Evolutionary conservation across 2,888 invertebrate species (phyloP), one percentile per base, ranked within the genome.

Genomic region (Allygus modestus): DNA sequence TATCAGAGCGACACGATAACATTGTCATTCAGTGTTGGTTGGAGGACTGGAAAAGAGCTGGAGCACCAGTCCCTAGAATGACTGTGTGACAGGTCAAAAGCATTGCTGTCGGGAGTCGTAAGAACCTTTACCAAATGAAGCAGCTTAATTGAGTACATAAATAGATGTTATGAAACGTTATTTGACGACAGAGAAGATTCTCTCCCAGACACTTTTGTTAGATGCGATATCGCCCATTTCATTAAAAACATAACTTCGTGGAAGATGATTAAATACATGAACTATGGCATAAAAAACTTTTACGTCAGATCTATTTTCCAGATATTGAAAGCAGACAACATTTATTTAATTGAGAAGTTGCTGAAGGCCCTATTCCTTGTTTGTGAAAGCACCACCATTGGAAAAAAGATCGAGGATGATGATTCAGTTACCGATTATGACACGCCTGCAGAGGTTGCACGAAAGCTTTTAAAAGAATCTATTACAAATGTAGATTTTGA

Each of bases 1-100:
- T 82, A 20, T 69, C 69, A 0, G 65, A 69, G n/a, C 26, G 82
- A 15, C 82, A 82, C n/a, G 82, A 65, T 26, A 82, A 82, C 69
- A 37, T 82, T 9, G 37, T 26, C 15, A 43, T 82, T 20, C 82
- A 82, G 41, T 82, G 65, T 43, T 82, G 82, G 82, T 28, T 82
- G 15, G 82, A 65, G 20, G 82, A 82, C 17, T 81, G 33, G n/a
- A 82, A 69, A 28, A 37, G 65, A n/a, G 26, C 23, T 82, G 82
- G 82, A 41, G 82, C 82, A 33, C 82, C 82, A 4, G 9, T 4
- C 7, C 65, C 82, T 4, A 37, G n/a, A 26, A 26, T 23, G 12
- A 17, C 54, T n/a, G 4, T 69, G 82, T 43, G 65, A 82, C 28
- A n/a, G 82, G 41, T 82, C 82, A 5, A 82, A 69, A 33, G 81